A percentile compares a stretch with the other conserved stretches of the same genome.
These are phyloP conservation scores for Elysia crispata DNA, from an alignment of 2,888 invertebrate species.

Conservation along the genomic window DNA sequence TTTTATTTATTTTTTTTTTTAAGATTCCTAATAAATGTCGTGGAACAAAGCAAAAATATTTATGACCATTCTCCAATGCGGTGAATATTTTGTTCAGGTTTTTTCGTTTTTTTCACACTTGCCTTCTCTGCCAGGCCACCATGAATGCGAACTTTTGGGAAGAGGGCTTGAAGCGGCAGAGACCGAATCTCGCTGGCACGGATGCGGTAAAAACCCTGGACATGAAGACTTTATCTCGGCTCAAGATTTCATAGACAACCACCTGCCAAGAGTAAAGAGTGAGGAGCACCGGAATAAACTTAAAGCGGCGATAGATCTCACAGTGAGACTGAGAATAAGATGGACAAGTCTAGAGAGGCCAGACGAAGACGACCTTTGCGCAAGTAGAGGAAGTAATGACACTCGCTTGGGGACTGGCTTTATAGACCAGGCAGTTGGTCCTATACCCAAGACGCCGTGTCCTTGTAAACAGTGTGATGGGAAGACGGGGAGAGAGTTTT, in stretches of 20 bases:
- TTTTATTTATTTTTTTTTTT: too few relatives aligned
- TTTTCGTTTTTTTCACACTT: too few relatives aligned
- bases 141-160: not conserved
- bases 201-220: not conserved
- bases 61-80: too few relatives aligned
- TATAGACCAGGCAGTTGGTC: not conserved
- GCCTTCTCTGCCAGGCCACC: not conserved
- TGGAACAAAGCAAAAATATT: not conserved
- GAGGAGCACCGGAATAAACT: not conserved
- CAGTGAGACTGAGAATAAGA: conserved; percentile 16
- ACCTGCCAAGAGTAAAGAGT: conserved; percentile 3
- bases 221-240: conserved; percentile 17
- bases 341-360: conserved; percentile 22
- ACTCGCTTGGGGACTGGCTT: conserved; percentile 24
- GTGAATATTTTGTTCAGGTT: too few relatives aligned
- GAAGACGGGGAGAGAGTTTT: not conserved
- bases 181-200: not conserved
- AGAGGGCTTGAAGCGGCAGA: not conserved
- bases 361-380: not conserved
- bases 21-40: not conserved
- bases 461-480: not conserved
- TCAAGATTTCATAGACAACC: not conserved
- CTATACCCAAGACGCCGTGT: not conserved
- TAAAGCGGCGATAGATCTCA: not conserved
- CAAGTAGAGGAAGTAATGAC: conserved; percentile 6